Percentiles rank a stretch among this genome's conserved stretches.
Evolutionary conservation across 1,140 invertebrate genomes (phyloP).

Genomic region (Cecropterus lyciades): DNA sequence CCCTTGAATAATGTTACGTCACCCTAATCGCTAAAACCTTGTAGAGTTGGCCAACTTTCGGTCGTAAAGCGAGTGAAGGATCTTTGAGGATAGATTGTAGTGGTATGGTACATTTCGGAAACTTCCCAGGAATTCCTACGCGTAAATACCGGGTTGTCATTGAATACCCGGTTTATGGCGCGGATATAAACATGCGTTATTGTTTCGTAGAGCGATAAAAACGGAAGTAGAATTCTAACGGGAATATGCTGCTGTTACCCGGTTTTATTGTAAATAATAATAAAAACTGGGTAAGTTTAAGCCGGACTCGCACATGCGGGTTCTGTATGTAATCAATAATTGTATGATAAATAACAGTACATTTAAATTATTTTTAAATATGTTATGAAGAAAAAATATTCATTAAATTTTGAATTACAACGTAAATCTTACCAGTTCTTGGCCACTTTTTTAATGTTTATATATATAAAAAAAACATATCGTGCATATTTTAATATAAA

Average conservation of each 20-base stretch:
- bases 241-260: conserved; percentile 14
- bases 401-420: too few relatives aligned
- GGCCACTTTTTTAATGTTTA: too few relatives aligned
- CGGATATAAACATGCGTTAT: conserved; percentile 27
- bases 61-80: conserved; percentile 6
- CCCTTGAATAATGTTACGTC: too few relatives aligned
- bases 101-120: conserved; percentile 8
- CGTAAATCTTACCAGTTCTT: too few relatives aligned
- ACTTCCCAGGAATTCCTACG: conserved; percentile 16
- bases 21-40: neutral
- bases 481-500: too few relatives aligned
- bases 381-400: too few relatives aligned
- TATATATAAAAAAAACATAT: too few relatives aligned
- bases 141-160: conserved; percentile 16
- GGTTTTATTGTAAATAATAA: conserved; percentile 12
- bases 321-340: too few relatives aligned
- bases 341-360: too few relatives aligned
- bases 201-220: conserved; percentile 24
- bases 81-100: conserved; percentile 15
- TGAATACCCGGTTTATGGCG: conserved; percentile 17
- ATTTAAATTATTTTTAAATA: too few relatives aligned
- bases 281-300: neutral
- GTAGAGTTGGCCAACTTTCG: conserved; percentile 17
- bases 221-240: conserved; percentile 15
- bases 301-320: too few relatives aligned